A percentile compares a stretch with the other conserved stretches of the same genome.
phyloP scores from a whole-genome alignment of 2,797 vertebrate genomes.

The Erithacus rubecula region DNA sequence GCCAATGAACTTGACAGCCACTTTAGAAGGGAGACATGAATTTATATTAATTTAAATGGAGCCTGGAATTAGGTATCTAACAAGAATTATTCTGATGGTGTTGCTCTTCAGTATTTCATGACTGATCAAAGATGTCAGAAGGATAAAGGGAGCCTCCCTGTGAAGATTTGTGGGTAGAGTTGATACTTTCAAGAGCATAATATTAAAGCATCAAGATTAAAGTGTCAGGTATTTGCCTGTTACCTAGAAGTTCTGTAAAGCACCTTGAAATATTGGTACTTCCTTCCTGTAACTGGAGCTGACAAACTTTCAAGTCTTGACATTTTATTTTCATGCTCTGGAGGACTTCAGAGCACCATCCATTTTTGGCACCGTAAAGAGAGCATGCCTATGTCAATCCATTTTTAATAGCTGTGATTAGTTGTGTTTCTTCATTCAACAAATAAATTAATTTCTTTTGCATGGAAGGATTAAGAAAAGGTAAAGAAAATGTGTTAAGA shows the following conservation, averaged over 20 bases:
- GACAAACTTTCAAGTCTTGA: constrained; percentile 4
- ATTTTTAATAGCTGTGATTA: constrained; percentile 21
- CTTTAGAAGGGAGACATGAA: background rate
- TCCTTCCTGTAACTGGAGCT: background rate
- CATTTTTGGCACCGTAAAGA: background rate
- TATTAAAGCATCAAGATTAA: constrained; percentile 20
- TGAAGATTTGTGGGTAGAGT: background rate
- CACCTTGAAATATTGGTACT: constrained; percentile 17
- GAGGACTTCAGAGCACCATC: background rate
- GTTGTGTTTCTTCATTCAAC: background rate
- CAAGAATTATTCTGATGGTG: background rate
- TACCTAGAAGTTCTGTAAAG: background rate
- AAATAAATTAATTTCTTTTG: background rate
- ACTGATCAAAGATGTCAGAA: background rate
- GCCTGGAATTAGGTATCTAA: background rate
- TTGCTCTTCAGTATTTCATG: background rate
- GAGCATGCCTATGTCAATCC: background rate
- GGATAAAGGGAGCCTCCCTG: background rate
- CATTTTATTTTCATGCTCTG: background rate
- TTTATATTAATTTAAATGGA: background rate
- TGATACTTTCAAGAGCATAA: background rate
- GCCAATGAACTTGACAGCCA: background rate
- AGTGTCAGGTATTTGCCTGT: background rate
- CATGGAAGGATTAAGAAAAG: background rate
- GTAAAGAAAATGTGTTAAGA: background rate